Base-by-base conservation (phyloP, 2,797 vertebrate genomes). In the Hafferia zeledoni region DNA sequence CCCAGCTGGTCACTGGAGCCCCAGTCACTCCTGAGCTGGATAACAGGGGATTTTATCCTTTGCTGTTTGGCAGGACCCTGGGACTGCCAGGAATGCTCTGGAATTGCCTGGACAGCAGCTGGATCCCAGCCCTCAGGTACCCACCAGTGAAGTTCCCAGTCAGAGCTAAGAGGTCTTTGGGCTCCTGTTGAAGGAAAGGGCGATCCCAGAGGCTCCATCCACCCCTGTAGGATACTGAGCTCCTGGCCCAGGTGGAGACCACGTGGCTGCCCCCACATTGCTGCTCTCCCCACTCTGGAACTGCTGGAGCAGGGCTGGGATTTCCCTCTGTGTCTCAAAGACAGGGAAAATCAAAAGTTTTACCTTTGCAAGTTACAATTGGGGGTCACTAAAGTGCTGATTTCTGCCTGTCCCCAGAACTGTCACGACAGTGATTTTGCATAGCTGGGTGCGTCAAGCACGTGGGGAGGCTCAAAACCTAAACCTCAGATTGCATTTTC, bases 1-100 rank as follows among this genome's bases (percentile, higher is more conserved):
- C 7, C 0, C 1, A 44, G 23, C 39, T 43, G 65, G 43, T 44
- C 4, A 3, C 52, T 0, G 0, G 46, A 65, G 65, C 20, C 69
- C 31, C 9, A 12, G 4, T n/a, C 60, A 10, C 41, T 53, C 23
- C 47, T 6, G 28, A 37, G 5, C 27, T 23, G 69, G 64, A 2
- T 4, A n/a, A 56, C 0, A 6, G 59, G 44, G 22, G 33, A 25
- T 69, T 72, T 86, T 37, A 49, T 35, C 19, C 46, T 24, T 77
- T 50, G 14, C 10, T 33, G 24, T 8, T 74, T 31, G 30, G 24
- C 31, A 24, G 55, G 64, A 64, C 50, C 37, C 37, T 60, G 83
- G 77, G 44, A 41, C 63, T 49, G 63, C 6, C 4, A 43, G 30
- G 30, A 50, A 20, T 30, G 24, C 41, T 82, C 50, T 20, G 60